Evolutionary conservation across 92 coral and sea anemone genomes (phyloP).

Genomic region (Actinernus sp.): DNA sequence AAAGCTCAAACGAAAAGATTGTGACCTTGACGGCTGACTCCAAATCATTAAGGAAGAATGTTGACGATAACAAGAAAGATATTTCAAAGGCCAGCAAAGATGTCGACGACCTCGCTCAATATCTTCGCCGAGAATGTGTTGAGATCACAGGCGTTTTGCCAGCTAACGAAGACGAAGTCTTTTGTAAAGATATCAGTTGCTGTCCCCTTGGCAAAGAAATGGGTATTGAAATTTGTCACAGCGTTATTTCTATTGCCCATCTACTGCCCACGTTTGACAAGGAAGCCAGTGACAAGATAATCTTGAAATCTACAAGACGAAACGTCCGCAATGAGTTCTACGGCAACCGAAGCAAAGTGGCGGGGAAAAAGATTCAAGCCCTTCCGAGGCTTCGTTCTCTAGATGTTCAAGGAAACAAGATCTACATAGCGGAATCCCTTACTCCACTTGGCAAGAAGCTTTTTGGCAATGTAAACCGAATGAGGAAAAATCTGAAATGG

Average conservation of each 20-base stretch:
- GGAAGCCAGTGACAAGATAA: slow-evolving; percentile 10
- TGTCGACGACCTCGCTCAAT: slow-evolving; percentile 29
- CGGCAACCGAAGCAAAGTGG: slow-evolving; percentile 6
- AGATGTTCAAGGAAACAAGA: background rate
- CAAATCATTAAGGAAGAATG: no score
- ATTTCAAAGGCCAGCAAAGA: no score
- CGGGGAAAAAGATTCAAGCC: slow-evolving; percentile 6
- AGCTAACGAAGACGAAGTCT: slow-evolving; percentile 5
- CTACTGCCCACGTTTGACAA: slow-evolving; percentile 19
- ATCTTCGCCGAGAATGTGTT: slow-evolving; percentile 28
- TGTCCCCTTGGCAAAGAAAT: slow-evolving; percentile 3
- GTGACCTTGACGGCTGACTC: no score
- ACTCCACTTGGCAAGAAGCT: slow-evolving; percentile 18
- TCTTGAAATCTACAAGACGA: slow-evolving; percentile 27
- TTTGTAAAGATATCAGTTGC: no score
- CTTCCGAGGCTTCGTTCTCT: background rate
- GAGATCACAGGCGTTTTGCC: slow-evolving; percentile 19
- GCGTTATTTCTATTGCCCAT: slow-evolving; percentile 13
- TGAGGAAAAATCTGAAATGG: slow-evolving; percentile 14
- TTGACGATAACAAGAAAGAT: no score
- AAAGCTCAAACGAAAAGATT: slow-evolving; percentile 11
- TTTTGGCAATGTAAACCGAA: slow-evolving; percentile 13
- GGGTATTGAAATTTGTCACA: background rate
- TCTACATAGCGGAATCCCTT: slow-evolving; percentile 34
- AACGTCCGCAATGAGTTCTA: slow-evolving; percentile 32